phyloP scores from a whole-genome alignment of 2,797 vertebrate species.

The Cynodonichthys magdalenae region DNA sequence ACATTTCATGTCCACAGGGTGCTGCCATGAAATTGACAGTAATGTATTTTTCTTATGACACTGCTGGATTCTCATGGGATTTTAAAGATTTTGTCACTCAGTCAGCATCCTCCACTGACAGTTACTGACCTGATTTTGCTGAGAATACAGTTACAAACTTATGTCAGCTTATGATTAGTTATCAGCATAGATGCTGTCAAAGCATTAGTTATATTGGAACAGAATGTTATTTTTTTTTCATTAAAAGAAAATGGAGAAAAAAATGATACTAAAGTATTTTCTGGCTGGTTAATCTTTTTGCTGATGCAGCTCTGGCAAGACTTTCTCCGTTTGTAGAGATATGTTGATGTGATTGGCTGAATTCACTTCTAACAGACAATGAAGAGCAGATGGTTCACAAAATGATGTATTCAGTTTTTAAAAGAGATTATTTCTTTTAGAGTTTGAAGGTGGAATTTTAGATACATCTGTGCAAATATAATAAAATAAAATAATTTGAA shows the following conservation, averaged over 20 bases:
- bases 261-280: not conserved
- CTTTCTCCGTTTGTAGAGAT: not conserved
- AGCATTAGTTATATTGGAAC: not conserved
- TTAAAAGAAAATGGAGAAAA: not conserved
- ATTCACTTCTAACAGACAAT: not conserved
- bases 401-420: not conserved
- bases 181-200: not conserved
- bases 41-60: constrained; percentile 18
- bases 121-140: constrained; percentile 13
- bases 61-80: constrained; percentile 11
- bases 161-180: constrained; percentile 13
- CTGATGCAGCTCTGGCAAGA: not conserved
- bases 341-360: not conserved
- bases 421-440: not conserved
- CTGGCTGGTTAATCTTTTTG: not conserved
- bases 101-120: constrained; percentile 14
- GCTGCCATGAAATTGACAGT: constrained; percentile 13
- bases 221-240: constrained; percentile 3
- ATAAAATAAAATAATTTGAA: not conserved
- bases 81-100: constrained; percentile 15
- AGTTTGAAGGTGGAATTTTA: too few species aligned
- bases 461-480: too few species aligned
- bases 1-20: constrained; percentile 5
- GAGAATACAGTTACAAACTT: constrained; percentile 8
- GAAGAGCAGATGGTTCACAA: not conserved